These are phyloP conservation scores for Uria aalge DNA, from an alignment of 2,113 vertebrate genomes.

Conservation along the genomic window DNA sequence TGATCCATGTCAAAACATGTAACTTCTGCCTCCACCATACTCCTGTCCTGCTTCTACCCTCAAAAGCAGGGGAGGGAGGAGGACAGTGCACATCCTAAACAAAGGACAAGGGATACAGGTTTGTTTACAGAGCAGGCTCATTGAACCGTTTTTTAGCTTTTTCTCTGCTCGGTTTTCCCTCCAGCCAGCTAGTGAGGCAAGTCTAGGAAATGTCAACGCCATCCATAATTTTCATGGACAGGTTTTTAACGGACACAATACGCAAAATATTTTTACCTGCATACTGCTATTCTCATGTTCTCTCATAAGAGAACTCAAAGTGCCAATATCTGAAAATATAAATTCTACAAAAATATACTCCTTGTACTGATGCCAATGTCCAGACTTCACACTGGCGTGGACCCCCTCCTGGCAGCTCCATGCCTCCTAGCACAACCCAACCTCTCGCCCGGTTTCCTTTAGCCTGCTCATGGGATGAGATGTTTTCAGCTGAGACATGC, in stretches of 20 bases:
- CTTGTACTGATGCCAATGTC: background rate
- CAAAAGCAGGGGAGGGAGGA: background rate
- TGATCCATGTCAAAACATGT: fast-evolving
- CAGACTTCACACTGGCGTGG: background rate
- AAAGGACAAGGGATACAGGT: background rate
- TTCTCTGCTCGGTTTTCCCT: background rate
- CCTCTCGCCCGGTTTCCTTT: background rate
- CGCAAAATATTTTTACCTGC: background rate
- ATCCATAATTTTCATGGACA: background rate
- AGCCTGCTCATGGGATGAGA: background rate
- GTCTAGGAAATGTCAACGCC: background rate
- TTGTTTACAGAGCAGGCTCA: background rate
- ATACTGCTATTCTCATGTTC: fast-evolving
- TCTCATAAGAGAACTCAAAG: background rate
- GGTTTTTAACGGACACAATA: background rate
- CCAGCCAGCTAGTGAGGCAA: background rate
- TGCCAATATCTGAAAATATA: background rate
- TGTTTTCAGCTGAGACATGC: background rate
- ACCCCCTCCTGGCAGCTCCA: background rate
- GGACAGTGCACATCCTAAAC: background rate
- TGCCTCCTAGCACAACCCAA: background rate
- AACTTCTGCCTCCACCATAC: background rate
- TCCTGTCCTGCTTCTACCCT: background rate
- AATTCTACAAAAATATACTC: background rate
- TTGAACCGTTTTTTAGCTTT: background rate